Conservation (phyloP, 2,888 invertebrate genomes). For the Eledone cirrhosa region DNA sequence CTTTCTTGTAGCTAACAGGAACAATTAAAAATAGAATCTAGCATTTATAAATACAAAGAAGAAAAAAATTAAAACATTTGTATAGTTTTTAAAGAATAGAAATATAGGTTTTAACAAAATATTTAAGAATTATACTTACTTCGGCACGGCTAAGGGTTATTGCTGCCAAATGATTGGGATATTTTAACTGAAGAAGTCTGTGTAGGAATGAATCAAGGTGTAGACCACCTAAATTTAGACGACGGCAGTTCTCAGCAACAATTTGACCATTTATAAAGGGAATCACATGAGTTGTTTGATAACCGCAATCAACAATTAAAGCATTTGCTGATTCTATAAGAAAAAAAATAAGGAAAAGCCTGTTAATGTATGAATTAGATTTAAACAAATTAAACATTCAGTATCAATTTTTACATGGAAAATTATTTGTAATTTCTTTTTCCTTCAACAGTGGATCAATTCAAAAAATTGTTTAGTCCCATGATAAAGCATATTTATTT, state of each 20-base stretch:
- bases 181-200: conserved; percentile 88
- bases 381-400: too few relatives aligned
- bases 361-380: too few relatives aligned
- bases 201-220: conserved; percentile 87
- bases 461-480: background rate
- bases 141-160: conserved; percentile 88
- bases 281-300: conserved; percentile 87
- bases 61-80: too few relatives aligned
- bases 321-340: conserved; percentile 69
- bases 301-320: conserved; percentile 84
- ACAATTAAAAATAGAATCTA: too few relatives aligned
- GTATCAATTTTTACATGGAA: too few relatives aligned
- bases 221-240: conserved; percentile 88
- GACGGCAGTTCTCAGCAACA: conserved; percentile 77
- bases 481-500: too few relatives aligned
- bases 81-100: too few relatives aligned
- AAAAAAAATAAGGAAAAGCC: background rate
- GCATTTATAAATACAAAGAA: too few relatives aligned
- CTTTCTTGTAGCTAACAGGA: too few relatives aligned
- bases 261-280: conserved; percentile 78
- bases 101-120: too few relatives aligned
- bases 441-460: too few relatives aligned
- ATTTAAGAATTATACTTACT: conserved; percentile 61
- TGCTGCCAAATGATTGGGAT: conserved; percentile 88
- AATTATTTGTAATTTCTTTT: too few relatives aligned